A percentile compares a stretch with the other conserved stretches of the same genome.
phyloP scores from a whole-genome alignment of 64 coral and sea anemone genomes.

The Catalaphyllia jardinei region DNA sequence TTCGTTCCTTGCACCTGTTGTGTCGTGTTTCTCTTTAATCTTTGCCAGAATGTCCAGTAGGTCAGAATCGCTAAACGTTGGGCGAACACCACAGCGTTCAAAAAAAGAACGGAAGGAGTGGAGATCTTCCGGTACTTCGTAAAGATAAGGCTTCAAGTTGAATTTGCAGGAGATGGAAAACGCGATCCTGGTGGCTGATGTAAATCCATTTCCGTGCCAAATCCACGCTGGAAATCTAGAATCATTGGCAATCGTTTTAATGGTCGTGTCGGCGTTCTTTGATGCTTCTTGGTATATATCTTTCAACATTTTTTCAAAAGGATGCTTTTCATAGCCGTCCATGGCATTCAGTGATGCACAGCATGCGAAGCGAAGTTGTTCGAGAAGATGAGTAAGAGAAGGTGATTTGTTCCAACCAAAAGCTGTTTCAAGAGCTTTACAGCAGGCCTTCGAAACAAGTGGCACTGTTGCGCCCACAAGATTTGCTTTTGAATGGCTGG shows the following conservation, averaged over 20 bases:
- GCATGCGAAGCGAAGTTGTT: conserved; percentile 57
- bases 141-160: conserved; percentile 66
- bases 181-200: conserved; percentile 43
- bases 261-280: not conserved
- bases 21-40: conserved; percentile 61
- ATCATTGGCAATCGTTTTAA: not conserved
- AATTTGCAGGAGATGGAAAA: conserved; percentile 23
- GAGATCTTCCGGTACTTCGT: conserved; percentile 51
- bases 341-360: not conserved
- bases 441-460: conserved; percentile 14
- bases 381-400: conserved; percentile 10
- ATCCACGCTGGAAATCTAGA: conserved; percentile 57
- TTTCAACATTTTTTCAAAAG: conserved; percentile 55
- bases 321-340: not conserved
- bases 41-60: conserved; percentile 46
- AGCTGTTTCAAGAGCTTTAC: not conserved
- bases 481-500: conserved; percentile 22
- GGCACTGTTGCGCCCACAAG: conserved; percentile 59
- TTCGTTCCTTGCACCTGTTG: not conserved
- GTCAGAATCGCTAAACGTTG: conserved; percentile 32
- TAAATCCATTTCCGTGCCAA: conserved; percentile 79
- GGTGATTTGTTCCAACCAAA: conserved; percentile 72
- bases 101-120: conserved; percentile 29
- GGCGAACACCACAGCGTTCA: conserved; percentile 51
- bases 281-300: conserved; percentile 58